These are phyloP conservation scores for Riparia riparia DNA, from an alignment of 2,113 vertebrate species.

Conservation along the genomic window DNA sequence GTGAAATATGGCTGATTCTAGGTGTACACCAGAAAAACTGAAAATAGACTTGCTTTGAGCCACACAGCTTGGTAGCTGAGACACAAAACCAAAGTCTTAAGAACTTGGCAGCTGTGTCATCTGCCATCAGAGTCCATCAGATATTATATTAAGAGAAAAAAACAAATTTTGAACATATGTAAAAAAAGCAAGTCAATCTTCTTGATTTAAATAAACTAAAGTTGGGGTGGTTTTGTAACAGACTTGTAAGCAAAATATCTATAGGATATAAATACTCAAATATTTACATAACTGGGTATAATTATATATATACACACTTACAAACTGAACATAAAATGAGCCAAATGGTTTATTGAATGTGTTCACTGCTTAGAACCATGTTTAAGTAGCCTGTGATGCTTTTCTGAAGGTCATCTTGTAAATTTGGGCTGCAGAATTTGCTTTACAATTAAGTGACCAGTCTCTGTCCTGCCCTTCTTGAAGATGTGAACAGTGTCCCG, in stretches of 20 bases:
- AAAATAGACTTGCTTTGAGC: not conserved
- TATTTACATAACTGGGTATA: not conserved
- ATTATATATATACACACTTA: not conserved
- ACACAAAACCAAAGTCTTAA: not conserved
- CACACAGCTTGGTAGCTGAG: not conserved
- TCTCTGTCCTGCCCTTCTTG: not conserved
- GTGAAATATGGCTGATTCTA: constrained; percentile 6
- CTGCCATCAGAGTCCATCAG: not conserved
- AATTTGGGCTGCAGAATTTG: not conserved
- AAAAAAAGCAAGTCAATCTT: not conserved
- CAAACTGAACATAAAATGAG: not conserved
- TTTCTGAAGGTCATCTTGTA: not conserved
- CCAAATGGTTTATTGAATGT: not conserved
- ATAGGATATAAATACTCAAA: not conserved
- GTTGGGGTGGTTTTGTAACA: not conserved
- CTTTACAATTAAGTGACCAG: not conserved
- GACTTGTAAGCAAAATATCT: not conserved
- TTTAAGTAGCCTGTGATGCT: not conserved
- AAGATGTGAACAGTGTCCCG: not conserved
- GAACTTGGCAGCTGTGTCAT: not conserved
- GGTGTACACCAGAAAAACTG: not conserved
- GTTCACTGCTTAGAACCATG: not conserved
- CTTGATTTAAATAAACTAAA: not conserved
- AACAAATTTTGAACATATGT: not conserved
- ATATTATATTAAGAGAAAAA: not conserved